Evolutionary conservation across 1,140 invertebrate species (phyloP), one percentile per base, ranked within the genome.

Genomic region (Lanistes nyassanus): DNA sequence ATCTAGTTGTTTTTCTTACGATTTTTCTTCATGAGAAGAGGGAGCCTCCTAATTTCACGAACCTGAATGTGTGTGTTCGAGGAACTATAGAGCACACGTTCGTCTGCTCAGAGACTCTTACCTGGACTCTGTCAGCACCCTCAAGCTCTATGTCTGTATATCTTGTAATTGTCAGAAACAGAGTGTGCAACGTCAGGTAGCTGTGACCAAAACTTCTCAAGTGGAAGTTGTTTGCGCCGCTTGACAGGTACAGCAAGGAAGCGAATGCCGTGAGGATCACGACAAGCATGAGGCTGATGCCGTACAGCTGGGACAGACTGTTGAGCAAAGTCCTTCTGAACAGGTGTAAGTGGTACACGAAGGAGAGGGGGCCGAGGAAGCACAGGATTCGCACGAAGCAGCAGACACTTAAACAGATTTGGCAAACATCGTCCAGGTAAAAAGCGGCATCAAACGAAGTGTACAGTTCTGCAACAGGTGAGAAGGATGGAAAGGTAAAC

Each of bases 301-400:
- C 60, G 2, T 74, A 11, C 19, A 82, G 65, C 19, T 60, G 53
- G 19, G 2, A 23, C 53, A 58, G 66, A 5, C 74, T 66, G 19
- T 62, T 60, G 0, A 65, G 47, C 21, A 82, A 47, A n/a, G 79
- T 79, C 16, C 31, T 31, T n/a, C 65, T 39, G 65, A 82, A 68
- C 39, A 78, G 68, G 55, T 74, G 76, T n/a, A 82, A 71, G 69
- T 82, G 55, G 31, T 66, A 77, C 55, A 80, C 80, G 55, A 82
- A 73, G 23, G 75, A 65, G 36, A 82, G 51, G 0, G 79, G 79
- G 29, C 72, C 67, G 39, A 82, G 64, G n/a, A 82, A 60, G 23
- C 73, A 56, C 23, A 82, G 39, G 2, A 76, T 76, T 4, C 69
- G 42, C 21, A 82, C 62, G 56, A 82, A 82, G 19, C 77, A 53